Percentiles rank a stretch among this genome's conserved stretches.
Evolutionary conservation across 1,140 invertebrate species (phyloP).

Genomic region (Magallana gigas): DNA sequence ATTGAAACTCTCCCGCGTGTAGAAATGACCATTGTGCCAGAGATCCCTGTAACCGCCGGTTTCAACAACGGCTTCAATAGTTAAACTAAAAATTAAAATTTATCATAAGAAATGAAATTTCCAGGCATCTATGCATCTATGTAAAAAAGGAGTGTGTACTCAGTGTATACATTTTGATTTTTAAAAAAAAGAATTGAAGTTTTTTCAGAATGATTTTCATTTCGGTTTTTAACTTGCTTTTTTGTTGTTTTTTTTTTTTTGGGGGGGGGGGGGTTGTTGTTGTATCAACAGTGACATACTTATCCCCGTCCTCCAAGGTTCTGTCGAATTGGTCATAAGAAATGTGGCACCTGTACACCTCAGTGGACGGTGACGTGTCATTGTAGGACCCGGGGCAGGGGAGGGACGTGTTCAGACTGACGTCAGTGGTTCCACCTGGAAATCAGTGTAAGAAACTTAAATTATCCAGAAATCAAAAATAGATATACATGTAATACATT

Average conservation of each 20-base stretch:
- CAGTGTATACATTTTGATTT: too few species aligned
- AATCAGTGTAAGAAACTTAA: too few species aligned
- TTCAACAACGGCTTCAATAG: neutral
- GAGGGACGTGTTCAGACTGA: neutral
- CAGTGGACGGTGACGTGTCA: neutral
- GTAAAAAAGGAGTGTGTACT: too few species aligned
- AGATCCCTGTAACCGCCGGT: neutral
- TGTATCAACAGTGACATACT: neutral
- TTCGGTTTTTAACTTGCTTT: too few species aligned
- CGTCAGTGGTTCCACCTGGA: neutral
- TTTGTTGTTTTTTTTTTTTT: too few species aligned
- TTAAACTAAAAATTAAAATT: neutral
- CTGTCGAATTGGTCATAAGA: slow-evolving; percentile 22
- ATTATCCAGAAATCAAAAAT: too few species aligned
- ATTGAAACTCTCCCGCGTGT: neutral
- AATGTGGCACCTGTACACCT: neutral
- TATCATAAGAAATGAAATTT: too few species aligned
- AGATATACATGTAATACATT: too few species aligned
- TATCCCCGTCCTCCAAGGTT: neutral
- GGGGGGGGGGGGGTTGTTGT: too few species aligned
- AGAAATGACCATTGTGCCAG: neutral
- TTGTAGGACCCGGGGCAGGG: neutral
- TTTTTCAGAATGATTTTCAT: too few species aligned
- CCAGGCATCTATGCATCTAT: too few species aligned
- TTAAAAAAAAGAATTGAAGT: too few species aligned